Evolutionary conservation across 2,113 vertebrate species (phyloP), one percentile per base, ranked within the genome.

Genomic region (Benthochromis sp.): DNA sequence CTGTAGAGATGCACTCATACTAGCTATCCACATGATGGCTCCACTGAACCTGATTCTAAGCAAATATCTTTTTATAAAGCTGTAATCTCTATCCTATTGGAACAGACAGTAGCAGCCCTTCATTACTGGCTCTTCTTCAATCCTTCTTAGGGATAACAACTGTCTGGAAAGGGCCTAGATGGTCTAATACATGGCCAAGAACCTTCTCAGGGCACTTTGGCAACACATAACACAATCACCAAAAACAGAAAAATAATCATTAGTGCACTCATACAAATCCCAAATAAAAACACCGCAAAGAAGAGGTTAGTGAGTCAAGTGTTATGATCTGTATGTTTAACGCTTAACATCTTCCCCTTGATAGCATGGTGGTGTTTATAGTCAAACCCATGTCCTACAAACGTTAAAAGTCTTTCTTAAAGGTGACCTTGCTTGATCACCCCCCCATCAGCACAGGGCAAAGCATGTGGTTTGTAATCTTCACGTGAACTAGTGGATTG

Each of bases 401-500:
- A 84, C 43, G 36, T 78, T 31, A 82, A 54, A 34, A 59, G 17
- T 52, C 85, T 63, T 55, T 83, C 52, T 36, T 29, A 79, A 59
- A 90, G 81, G 78, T 88, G 92, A 91, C 86, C 92, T 82, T 83
- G 53, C 85, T 85, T 45, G 71, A 83, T 54, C 89, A 89, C 89
- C 73, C 7, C 84, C 14, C 45, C 79, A 31, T 36, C 34, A 47
- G 89, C 93, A 93, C 92, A 93, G 81, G 94, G 89, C 90, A 90
- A 76, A 89, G 92, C 93, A 94, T 85, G 91, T 94, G 94, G 87
- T 84, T 88, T 82, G 82, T 96, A 95, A 96, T 93, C 95, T 92
- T 93, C 94, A 95, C 54, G 86, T 95, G 92, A 95, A 93, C 81
- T 69, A 17, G 71, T 86, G 89, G 91, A 90, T 89, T 88, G 90